Evolutionary conservation across 2,888 invertebrate species (phyloP).

Genomic region (Neoscelio sp.): DNA sequence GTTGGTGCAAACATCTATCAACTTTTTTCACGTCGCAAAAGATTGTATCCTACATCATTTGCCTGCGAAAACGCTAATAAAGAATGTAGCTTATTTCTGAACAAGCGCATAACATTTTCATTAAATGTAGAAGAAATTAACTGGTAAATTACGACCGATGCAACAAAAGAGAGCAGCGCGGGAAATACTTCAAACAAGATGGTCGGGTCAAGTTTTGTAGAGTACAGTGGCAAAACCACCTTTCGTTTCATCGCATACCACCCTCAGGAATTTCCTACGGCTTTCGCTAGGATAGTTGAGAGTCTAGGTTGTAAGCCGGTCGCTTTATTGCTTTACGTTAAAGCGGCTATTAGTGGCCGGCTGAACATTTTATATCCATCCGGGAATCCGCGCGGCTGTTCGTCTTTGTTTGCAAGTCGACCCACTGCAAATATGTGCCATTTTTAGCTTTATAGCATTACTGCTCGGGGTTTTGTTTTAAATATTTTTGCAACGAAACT

Average conservation of each 20-base stretch:
- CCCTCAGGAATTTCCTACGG: constrained; percentile 58
- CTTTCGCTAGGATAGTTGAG: constrained; percentile 71
- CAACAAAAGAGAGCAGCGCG: constrained; percentile 5
- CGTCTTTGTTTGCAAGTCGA: constrained; percentile 73
- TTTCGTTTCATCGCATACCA: constrained; percentile 62
- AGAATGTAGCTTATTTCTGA: constrained; percentile 46
- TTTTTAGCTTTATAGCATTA: constrained; percentile 68
- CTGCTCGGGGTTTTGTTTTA: constrained; percentile 33
- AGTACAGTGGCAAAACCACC: constrained; percentile 61
- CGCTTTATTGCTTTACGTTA: constrained; percentile 74
- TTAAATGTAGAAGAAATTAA: constrained; percentile 55
- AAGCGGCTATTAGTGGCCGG: constrained; percentile 74
- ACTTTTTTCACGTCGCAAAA: constrained; percentile 44
- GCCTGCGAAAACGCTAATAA: constrained; percentile 29
- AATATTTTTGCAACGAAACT: too few relatives aligned
- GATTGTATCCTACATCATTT: constrained; percentile 34
- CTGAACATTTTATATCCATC: constrained; percentile 69
- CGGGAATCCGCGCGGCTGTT: constrained; percentile 63
- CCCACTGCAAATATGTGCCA: constrained; percentile 70
- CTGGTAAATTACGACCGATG: constrained; percentile 45
- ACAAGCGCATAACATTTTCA: constrained; percentile 54
- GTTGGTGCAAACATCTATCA: constrained; percentile 17
- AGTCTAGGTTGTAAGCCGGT: constrained; percentile 51
- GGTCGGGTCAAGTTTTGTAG: constrained; percentile 57
- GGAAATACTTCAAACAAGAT: constrained; percentile 56